These are phyloP conservation scores for Melanitta fusca DNA, from an alignment of 2,797 vertebrate species.

Conservation along the genomic window DNA sequence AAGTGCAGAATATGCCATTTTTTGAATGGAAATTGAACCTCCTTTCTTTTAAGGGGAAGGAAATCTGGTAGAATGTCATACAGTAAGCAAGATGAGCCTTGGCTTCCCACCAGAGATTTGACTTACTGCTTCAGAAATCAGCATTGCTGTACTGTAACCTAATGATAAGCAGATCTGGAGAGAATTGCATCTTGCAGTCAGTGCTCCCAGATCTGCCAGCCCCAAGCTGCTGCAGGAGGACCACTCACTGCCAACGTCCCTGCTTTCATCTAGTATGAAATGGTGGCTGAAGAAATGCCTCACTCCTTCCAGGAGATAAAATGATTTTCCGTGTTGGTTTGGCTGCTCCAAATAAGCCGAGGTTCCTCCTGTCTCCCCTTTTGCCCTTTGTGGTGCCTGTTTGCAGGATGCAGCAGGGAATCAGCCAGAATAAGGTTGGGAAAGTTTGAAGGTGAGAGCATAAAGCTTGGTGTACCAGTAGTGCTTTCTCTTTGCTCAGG, in stretches of 20 bases:
- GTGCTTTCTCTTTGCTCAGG: neutral
- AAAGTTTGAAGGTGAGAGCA: constrained; percentile 6
- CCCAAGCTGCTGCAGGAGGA: neutral
- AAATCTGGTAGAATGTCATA: neutral
- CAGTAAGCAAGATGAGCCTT: neutral
- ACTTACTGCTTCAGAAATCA: neutral
- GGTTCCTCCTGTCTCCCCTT: neutral
- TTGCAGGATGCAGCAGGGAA: neutral
- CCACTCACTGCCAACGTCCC: neutral
- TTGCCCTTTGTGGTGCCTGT: neutral
- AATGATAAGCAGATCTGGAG: constrained; percentile 6
- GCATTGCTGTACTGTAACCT: neutral
- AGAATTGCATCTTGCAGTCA: neutral
- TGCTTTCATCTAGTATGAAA: neutral
- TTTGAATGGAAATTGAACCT: neutral
- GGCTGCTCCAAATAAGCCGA: neutral
- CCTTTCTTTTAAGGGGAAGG: constrained; percentile 14
- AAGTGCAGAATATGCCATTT: neutral
- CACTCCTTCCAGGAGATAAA: neutral
- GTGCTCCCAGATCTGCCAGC: neutral
- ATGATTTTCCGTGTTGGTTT: neutral
- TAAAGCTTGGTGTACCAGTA: neutral
- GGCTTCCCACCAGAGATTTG: neutral
- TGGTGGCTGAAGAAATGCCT: neutral
- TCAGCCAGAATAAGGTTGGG: neutral